These are phyloP conservation scores for Clarias batrachus DNA, from an alignment of 2,113 vertebrate species.

Conservation along the genomic window DNA sequence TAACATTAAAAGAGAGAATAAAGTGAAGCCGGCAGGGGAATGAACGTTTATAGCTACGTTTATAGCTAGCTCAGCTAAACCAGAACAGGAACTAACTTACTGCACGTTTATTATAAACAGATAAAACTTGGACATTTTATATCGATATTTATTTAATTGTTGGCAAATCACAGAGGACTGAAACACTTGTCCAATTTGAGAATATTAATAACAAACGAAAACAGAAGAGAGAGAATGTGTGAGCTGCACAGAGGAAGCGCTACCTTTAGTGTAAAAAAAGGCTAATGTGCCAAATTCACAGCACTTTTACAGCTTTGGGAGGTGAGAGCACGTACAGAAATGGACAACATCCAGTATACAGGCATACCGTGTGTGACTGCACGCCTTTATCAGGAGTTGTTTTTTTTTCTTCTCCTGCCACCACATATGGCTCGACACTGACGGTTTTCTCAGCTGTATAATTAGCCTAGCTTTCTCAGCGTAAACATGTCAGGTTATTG, in stretches of 20 bases:
- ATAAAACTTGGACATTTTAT: neutral
- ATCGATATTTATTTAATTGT: no score
- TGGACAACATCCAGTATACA: constrained; percentile 7
- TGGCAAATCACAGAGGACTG: neutral
- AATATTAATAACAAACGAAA: neutral
- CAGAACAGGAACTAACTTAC: neutral
- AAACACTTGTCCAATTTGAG: neutral
- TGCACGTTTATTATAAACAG: neutral
- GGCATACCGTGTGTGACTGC: neutral
- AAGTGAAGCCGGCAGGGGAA: no score
- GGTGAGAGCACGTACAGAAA: neutral
- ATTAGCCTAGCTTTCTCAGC: constrained; percentile 18
- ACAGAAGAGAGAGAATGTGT: neutral
- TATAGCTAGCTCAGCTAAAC: no score
- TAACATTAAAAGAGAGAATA: neutral
- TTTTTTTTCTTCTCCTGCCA: neutral
- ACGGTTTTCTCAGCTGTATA: constrained; percentile 27
- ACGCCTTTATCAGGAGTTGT: neutral
- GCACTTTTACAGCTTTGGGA: neutral
- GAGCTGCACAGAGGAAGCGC: neutral
- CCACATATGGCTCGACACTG: constrained; percentile 17
- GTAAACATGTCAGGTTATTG: constrained; percentile 14
- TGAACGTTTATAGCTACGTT: neutral
- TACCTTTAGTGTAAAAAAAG: neutral
- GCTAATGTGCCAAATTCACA: neutral